These are phyloP conservation scores for Chamaea fasciata DNA, from an alignment of 2,113 vertebrate species.

Conservation along the genomic window DNA sequence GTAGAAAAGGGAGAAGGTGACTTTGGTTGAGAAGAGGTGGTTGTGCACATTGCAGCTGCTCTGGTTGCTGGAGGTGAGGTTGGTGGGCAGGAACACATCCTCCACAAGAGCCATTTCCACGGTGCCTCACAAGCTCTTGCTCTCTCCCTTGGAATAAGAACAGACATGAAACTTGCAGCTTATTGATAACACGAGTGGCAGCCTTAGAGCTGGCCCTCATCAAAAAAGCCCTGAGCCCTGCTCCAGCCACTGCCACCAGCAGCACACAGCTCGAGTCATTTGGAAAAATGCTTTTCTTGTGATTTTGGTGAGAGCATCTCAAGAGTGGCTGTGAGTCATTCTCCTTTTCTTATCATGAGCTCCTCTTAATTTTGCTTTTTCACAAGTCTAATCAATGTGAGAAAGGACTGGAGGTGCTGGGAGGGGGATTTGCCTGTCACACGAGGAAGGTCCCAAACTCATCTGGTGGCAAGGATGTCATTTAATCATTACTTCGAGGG, in stretches of 20 bases:
- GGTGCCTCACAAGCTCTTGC: background rate
- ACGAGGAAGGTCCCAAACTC: background rate
- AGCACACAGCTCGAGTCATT: conserved; percentile 16
- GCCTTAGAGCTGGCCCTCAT: background rate
- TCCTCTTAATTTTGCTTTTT: background rate
- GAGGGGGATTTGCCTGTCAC: background rate
- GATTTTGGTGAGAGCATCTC: background rate
- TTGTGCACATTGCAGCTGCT: conserved; percentile 74
- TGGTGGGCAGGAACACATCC: background rate
- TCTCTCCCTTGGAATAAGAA: background rate
- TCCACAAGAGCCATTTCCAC: background rate
- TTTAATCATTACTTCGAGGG: background rate
- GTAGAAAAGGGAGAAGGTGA: conserved; percentile 79
- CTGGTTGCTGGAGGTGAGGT: conserved; percentile 50
- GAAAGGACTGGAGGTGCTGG: background rate
- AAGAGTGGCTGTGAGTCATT: conserved; percentile 24
- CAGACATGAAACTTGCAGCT: background rate
- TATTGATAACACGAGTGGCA: background rate
- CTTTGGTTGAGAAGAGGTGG: conserved; percentile 54
- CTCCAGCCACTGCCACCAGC: background rate
- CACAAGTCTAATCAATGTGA: background rate
- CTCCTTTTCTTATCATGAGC: background rate
- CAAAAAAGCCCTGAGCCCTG: background rate
- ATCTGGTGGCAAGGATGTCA: background rate
- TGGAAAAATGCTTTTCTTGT: conserved; percentile 43